phyloP scores from a whole-genome alignment of 2,888 invertebrate genomes.

The Drosophila sordidula region DNA sequence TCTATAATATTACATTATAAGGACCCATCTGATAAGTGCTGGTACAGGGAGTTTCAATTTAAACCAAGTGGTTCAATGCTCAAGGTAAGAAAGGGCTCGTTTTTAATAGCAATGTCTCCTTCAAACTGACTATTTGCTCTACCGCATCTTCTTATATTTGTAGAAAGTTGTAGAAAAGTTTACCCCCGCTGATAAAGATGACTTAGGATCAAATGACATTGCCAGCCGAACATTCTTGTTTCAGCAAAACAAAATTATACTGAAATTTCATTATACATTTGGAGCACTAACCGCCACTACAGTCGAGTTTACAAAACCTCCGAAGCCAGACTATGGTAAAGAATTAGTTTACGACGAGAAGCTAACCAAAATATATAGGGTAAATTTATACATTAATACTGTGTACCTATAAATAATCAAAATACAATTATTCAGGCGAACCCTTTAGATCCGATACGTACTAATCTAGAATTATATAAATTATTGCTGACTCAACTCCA shows the following conservation, averaged over 20 bases:
- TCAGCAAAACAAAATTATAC: conserved; percentile 85
- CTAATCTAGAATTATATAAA: conserved; percentile 88
- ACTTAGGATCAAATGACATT: conserved; percentile 86
- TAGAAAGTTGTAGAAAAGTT: conserved; percentile 89
- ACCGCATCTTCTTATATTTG: background rate
- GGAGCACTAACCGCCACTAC: conserved; percentile 85
- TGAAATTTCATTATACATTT: conserved; percentile 83
- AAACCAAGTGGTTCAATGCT: conserved; percentile 52
- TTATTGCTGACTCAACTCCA: conserved; percentile 88
- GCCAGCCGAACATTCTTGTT: conserved; percentile 89
- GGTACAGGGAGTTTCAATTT: conserved; percentile 71
- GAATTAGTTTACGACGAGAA: conserved; percentile 88
- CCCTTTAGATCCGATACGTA: conserved; percentile 87
- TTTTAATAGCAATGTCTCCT: background rate
- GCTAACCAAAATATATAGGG: conserved; percentile 89
- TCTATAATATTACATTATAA: conserved; percentile 87
- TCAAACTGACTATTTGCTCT: background rate
- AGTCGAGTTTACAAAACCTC: conserved; percentile 89
- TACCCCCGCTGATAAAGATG: conserved; percentile 85
- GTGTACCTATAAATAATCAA: background rate
- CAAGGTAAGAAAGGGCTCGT: conserved; percentile 52
- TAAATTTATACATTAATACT: conserved; percentile 77
- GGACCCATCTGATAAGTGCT: conserved; percentile 86
- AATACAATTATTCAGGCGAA: conserved; percentile 86
- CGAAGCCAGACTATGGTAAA: conserved; percentile 89